These are phyloP conservation scores for Aphaenogaster ashmeadi DNA, from an alignment of 1,140 invertebrate genomes.

Conservation along the genomic window DNA sequence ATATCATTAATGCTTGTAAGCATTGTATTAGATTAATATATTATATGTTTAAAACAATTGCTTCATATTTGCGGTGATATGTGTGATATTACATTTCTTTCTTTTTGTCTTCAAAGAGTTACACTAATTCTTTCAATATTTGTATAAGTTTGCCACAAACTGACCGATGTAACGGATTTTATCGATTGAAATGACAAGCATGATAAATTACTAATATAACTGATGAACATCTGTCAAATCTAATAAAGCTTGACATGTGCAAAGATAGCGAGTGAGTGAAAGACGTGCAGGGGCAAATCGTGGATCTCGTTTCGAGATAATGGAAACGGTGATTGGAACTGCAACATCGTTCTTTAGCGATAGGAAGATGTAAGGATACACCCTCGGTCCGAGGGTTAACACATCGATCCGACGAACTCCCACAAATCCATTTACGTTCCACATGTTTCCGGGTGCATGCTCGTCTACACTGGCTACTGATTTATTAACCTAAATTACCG, in stretches of 20 bases:
- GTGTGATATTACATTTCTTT: background rate
- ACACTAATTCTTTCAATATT: background rate
- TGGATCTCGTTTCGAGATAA: slow-evolving; percentile 48
- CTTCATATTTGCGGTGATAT: background rate
- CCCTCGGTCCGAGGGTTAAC: slow-evolving; percentile 44
- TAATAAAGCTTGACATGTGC: background rate
- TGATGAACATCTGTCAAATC: slow-evolving; percentile 11
- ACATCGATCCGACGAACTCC: slow-evolving; percentile 43
- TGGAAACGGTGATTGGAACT: slow-evolving; percentile 50
- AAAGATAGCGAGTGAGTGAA: background rate
- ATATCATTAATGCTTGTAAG: slow-evolving; percentile 6
- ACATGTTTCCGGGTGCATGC: slow-evolving; percentile 27
- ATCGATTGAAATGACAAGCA: background rate
- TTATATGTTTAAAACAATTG: slow-evolving; percentile 5
- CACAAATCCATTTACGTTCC: slow-evolving; percentile 60
- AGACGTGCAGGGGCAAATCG: slow-evolving; percentile 6
- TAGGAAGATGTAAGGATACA: slow-evolving; percentile 55
- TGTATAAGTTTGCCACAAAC: background rate
- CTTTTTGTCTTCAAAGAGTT: background rate
- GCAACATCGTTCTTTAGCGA: slow-evolving; percentile 42
- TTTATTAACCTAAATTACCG: slow-evolving; percentile 53
- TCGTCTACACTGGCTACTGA: background rate
- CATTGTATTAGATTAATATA: slow-evolving; percentile 21
- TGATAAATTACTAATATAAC: background rate
- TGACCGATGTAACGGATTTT: background rate